These are phyloP conservation scores for Betta splendens DNA, from an alignment of 2,797 vertebrate genomes.

Conservation along the genomic window DNA sequence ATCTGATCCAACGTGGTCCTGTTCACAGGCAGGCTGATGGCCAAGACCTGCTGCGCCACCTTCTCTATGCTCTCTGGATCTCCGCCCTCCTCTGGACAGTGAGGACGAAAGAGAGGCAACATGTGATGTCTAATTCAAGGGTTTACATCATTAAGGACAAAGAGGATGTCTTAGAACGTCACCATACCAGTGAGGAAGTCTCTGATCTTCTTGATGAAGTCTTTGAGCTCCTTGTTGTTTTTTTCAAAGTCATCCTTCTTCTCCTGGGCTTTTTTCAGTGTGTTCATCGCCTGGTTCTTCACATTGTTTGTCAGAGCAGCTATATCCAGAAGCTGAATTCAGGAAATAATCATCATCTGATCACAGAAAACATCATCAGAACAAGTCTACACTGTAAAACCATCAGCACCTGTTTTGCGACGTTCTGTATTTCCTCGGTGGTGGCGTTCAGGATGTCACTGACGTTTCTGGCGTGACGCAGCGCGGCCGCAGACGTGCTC, in stretches of 20 bases:
- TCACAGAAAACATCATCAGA: too few species aligned
- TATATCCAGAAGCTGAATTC: constrained; percentile 82
- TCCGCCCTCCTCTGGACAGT: constrained; percentile 86
- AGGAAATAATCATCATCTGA: too few species aligned
- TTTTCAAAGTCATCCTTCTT: constrained; percentile 80
- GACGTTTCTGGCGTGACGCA: constrained; percentile 65
- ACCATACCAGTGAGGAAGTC: constrained; percentile 86
- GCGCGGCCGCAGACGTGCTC: constrained; percentile 71
- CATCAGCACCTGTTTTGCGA: constrained; percentile 80
- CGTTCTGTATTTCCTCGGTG: constrained; percentile 72
- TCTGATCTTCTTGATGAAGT: constrained; percentile 86
- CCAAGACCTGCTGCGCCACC: constrained; percentile 84
- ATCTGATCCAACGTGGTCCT: constrained; percentile 66
- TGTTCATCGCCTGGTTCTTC: constrained; percentile 78
- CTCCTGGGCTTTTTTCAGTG: constrained; percentile 76
- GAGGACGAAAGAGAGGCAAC: neutral
- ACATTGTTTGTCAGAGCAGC: constrained; percentile 79
- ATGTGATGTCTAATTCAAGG: neutral
- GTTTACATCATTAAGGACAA: neutral
- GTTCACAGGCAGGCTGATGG: constrained; percentile 84
- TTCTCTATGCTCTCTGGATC: constrained; percentile 88
- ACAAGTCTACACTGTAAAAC: too few species aligned
- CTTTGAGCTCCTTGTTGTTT: constrained; percentile 82
- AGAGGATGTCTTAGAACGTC: neutral
- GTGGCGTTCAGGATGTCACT: constrained; percentile 69